phyloP scores from a whole-genome alignment of 2,888 invertebrate genomes.

The Pseudanteris insignis region DNA sequence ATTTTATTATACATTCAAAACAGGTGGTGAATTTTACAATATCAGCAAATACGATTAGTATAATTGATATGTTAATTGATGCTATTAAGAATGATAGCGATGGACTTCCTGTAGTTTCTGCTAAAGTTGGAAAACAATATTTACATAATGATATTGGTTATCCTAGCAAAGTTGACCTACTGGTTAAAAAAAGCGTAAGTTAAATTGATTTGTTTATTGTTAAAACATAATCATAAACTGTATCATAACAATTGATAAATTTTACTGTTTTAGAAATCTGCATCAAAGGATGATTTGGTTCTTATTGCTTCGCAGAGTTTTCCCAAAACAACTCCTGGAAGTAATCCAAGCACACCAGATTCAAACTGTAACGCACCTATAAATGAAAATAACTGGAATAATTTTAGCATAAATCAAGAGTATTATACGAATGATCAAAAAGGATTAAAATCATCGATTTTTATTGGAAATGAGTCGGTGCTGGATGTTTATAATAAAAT shows the following conservation, averaged over 20 bases:
- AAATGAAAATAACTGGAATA: not conserved
- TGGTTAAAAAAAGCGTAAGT: constrained; percentile 56
- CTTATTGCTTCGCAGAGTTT: constrained; percentile 28
- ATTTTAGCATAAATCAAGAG: constrained; percentile 3
- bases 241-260: too few relatives aligned
- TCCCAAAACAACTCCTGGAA: constrained; percentile 36
- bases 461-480: constrained; percentile 65
- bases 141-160: constrained; percentile 74
- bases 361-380: constrained; percentile 11
- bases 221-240: too few relatives aligned
- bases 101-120: constrained; percentile 57
- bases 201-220: too few relatives aligned
- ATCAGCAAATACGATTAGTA: constrained; percentile 74
- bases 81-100: constrained; percentile 64
- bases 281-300: constrained; percentile 22
- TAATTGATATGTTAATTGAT: constrained; percentile 67
- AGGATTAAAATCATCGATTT: constrained; percentile 36
- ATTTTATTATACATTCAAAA: constrained; percentile 73
- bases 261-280: constrained; percentile 27
- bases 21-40: constrained; percentile 76
- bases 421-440: not conserved
- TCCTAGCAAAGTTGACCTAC: constrained; percentile 57
- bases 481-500: constrained; percentile 72
- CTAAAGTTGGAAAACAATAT: constrained; percentile 54
- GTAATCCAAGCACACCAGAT: constrained; percentile 28